Evolutionary conservation across 2,113 vertebrate species (phyloP), one percentile per base, ranked within the genome.

Genomic region (Clarias magur): DNA sequence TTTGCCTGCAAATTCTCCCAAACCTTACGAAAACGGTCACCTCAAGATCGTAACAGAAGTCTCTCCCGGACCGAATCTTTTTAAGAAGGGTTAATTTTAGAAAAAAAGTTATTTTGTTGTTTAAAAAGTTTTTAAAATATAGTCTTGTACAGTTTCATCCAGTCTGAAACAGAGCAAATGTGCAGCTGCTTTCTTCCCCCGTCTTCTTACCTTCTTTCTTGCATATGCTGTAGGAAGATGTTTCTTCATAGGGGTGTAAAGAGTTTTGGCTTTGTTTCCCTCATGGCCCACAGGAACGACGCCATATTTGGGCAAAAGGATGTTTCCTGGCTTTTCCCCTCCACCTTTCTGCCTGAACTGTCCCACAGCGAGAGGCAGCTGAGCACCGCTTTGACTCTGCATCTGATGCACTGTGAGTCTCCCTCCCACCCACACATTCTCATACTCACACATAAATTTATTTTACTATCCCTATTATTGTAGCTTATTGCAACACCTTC

Each of bases 361-460:
- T 62, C 82, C 38, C 81, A 73, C 0, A 91, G 92, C 1, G 93
- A 96, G 87, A 92, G 92, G 16, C 57, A 87, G 19, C 19, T 95
- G 80, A 93, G 94, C 88, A 92, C 89, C 0, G 89, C 80, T 1
- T 92, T 97, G 85, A 93, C 93, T n/a, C 86, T 92, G 63, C 96
- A 97, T 0, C 21, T 92, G 0, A 91, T 96, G 86, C 93, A 91
- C 0, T 95, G 96, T 97, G 88, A 95, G 94, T 72, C 83, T 10
- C 15, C 7, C 13, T 9, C 27, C 0, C 17, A 54, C 25, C 75
- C 57, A 57, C 30, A 48, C 42, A 75, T 9, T 38, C 10, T 17
- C n/a, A 60, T 30, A 75, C 17, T 30, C 7, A 34, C n/a, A 57
- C n/a, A 73, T 25, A 21, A n/a, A 17, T 19, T 19, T 13, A 42